Evolutionary conservation across 2,113 vertebrate species (phyloP).

Genomic region (Epinephelus fuscoguttatus): DNA sequence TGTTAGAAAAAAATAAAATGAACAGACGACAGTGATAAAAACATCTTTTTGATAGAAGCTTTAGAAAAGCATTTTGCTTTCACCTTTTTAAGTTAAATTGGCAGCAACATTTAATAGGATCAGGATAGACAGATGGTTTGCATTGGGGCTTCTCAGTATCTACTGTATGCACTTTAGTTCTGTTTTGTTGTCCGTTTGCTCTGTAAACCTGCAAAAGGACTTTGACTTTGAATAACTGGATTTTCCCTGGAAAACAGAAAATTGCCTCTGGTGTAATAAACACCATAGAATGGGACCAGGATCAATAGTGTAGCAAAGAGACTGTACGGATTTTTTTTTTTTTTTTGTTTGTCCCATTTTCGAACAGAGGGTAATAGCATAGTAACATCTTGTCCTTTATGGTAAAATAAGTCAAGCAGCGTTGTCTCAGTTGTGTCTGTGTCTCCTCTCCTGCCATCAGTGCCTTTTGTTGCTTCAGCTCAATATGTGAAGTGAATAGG

Average conservation of each 20-base stretch:
- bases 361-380: not conserved
- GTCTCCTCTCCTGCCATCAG: not conserved
- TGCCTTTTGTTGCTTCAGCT: conserved; percentile 2
- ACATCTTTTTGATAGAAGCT: not conserved
- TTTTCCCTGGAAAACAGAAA: no score
- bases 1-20: conserved; percentile 3
- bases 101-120: not conserved
- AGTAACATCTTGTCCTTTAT: not conserved
- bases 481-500: conserved; percentile 35
- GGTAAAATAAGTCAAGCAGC: not conserved
- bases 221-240: no score
- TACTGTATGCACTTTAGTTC: not conserved
- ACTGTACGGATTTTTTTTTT: no score
- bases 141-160: conserved; percentile 17
- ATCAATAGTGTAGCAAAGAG: no score
- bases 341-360: no score
- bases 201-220: not conserved
- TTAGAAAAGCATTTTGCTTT: conserved; percentile 17
- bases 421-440: not conserved
- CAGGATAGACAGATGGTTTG: conserved; percentile 20
- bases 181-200: not conserved
- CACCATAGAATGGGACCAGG: no score
- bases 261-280: no score
- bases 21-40: not conserved
- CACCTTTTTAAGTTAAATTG: conserved; percentile 26